phyloP scores from a whole-genome alignment of 2,888 invertebrate species.

The Polydesmus complanatus region DNA sequence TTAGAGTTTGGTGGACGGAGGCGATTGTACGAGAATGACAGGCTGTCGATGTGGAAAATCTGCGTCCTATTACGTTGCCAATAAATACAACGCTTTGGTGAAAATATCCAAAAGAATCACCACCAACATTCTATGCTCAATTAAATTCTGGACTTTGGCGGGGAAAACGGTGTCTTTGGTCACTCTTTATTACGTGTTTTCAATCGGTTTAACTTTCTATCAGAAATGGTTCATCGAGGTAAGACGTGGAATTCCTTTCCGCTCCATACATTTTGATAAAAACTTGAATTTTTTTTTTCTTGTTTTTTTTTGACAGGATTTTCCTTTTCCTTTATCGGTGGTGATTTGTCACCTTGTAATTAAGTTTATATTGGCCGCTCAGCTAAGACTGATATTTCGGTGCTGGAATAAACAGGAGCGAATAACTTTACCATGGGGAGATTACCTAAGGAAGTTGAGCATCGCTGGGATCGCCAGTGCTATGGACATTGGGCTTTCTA shows the following conservation, averaged over 20 bases:
- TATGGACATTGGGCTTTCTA: constrained; percentile 92
- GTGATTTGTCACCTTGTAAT: constrained; percentile 78
- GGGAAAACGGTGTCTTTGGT: constrained; percentile 42
- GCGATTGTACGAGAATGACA: no score
- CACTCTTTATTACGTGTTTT: constrained; percentile 71
- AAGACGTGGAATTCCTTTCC: constrained; percentile 22
- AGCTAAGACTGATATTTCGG: constrained; percentile 47
- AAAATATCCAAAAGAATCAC: not conserved
- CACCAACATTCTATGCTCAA: not conserved
- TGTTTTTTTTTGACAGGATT: constrained; percentile 29
- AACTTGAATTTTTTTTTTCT: not conserved
- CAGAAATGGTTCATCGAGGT: constrained; percentile 85
- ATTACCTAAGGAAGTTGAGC: constrained; percentile 61
- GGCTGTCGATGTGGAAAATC: not conserved
- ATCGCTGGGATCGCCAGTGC: constrained; percentile 72
- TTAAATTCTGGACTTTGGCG: constrained; percentile 8
- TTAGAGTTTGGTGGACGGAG: no score
- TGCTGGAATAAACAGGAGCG: constrained; percentile 47
- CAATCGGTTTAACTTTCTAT: constrained; percentile 92
- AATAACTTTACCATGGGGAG: constrained; percentile 55
- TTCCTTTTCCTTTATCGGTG: constrained; percentile 75
- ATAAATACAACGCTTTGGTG: not conserved
- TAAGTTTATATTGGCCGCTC: constrained; percentile 66
- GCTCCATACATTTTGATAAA: constrained; percentile 14
- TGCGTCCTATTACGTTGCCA: not conserved